Percentiles rank a stretch among this genome's conserved stretches.
phyloP scores from a whole-genome alignment of 2,888 invertebrate species.

The Flexamia atlantica region DNA sequence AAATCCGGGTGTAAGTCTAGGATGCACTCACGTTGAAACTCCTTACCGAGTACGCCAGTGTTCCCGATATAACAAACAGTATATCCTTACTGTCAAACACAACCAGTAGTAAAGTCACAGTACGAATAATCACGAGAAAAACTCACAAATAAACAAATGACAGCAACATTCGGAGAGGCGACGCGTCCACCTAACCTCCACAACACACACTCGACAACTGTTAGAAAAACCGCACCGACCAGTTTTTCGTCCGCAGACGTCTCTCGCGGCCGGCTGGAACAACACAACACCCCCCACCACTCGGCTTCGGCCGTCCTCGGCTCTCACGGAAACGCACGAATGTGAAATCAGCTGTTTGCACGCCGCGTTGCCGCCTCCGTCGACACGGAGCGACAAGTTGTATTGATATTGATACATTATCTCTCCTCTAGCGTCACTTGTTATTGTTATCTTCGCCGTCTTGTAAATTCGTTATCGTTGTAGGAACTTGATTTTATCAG shows the following conservation, averaged over 20 bases:
- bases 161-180: constrained; percentile 16
- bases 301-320: constrained; percentile 39
- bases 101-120: background rate
- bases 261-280: constrained; percentile 54
- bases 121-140: background rate
- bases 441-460: too few species aligned
- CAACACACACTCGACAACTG: constrained; percentile 58
- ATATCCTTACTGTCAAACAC: background rate
- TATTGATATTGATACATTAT: background rate
- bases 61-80: background rate
- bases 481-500: too few species aligned
- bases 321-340: constrained; percentile 34
- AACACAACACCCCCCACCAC: constrained; percentile 60
- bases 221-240: constrained; percentile 61
- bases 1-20: background rate
- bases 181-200: constrained; percentile 51
- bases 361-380: background rate
- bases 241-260: constrained; percentile 59
- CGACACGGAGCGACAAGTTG: background rate
- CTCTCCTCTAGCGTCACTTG: too few species aligned
- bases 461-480: too few species aligned
- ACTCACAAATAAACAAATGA: constrained; percentile 42
- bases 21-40: too few species aligned
- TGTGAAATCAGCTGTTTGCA: constrained; percentile 40
- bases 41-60: background rate